Evolutionary conservation across 2,888 invertebrate species (phyloP).

Genomic region (Epinotia demarniana): DNA sequence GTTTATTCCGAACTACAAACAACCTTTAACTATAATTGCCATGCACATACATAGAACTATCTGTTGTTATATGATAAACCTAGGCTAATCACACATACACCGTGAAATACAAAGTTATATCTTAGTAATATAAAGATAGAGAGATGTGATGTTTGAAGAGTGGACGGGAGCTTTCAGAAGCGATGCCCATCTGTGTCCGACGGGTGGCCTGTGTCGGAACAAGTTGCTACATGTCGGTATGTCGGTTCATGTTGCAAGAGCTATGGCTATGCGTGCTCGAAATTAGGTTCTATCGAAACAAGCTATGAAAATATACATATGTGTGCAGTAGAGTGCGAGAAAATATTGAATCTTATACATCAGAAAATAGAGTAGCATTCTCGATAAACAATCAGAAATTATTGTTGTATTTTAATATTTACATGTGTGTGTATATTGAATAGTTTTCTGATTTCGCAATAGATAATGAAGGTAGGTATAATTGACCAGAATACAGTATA

Average conservation of each 20-base stretch:
- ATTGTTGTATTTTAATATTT: conserved; percentile 74
- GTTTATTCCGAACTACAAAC: conserved; percentile 79
- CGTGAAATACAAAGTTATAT: conserved; percentile 68
- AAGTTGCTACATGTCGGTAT: conserved; percentile 4
- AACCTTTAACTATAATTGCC: conserved; percentile 80
- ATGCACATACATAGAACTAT: conserved; percentile 79
- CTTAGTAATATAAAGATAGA: conserved; percentile 64
- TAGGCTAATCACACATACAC: conserved; percentile 80
- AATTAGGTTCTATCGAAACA: conserved; percentile 69
- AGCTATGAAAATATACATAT: conserved; percentile 79
- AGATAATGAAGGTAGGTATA: conserved; percentile 64
- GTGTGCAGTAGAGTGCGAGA: conserved; percentile 76
- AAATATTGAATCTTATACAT: conserved; percentile 75
- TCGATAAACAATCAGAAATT: conserved; percentile 78
- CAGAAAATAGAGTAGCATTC: conserved; percentile 78
- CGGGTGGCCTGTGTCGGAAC: conserved; percentile 6
- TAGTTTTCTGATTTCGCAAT: conserved; percentile 62
- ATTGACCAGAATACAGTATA: conserved; percentile 63
- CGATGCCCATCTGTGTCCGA: conserved; percentile 60
- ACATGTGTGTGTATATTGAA: conserved; percentile 77
- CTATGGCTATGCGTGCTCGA: conserved; percentile 71
- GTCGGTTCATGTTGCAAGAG: conserved; percentile 41
- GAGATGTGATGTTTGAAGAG: conserved; percentile 58
- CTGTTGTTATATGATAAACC: conserved; percentile 68
- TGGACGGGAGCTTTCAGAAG: conserved; percentile 62